Evolutionary conservation across 2,888 invertebrate genomes (phyloP), one percentile per base, ranked within the genome.

Genomic region (Carabus problematicus): DNA sequence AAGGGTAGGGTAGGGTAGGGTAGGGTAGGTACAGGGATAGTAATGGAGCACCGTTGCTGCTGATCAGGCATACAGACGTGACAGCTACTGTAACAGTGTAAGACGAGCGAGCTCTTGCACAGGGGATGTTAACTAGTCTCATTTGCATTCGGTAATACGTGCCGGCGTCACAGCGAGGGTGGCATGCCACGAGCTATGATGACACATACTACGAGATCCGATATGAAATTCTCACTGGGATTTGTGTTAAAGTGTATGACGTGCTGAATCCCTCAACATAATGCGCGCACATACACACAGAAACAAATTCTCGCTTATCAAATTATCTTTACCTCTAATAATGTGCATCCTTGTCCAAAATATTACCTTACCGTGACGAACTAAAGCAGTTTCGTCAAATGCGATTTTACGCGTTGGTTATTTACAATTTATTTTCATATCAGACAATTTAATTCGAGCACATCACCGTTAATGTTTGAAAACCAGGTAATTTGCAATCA

Each of bases 81-180:
- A 52, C 52, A 52, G 52, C 16, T 18, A 52, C 52, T 52, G 52
- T 52, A 19, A 52, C 19, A 18, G 52, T 52, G 19, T 52, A 52
- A 18, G 52, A 52, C 52, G 52, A 14, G 52, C 52, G 19, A 52
- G 19, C 52, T 52, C 52, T 18, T 52, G 52, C 52, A 18, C 52
- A 52, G 8, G 52, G 52, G 52, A 52, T 52, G 52, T 52, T 52
- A 52, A 52, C 52, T 52, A 52, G 52, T 52, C 52, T 52, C 52
- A 52, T 52, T 52, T 52, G 52, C 52, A 52, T 52, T 52, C 19
- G 52, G 52, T 52, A 52, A 52, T 52, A 52, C 52, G 52, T 52
- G 52, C 52, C 16, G 3, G 52, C 18, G 52, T 14, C 18, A 6
- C n/a, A 18, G 9, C 52, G 52, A 14, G 14, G 52, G 16, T 19